phyloP scores from a whole-genome alignment of 2,113 vertebrate genomes.

The Galbula dea region DNA sequence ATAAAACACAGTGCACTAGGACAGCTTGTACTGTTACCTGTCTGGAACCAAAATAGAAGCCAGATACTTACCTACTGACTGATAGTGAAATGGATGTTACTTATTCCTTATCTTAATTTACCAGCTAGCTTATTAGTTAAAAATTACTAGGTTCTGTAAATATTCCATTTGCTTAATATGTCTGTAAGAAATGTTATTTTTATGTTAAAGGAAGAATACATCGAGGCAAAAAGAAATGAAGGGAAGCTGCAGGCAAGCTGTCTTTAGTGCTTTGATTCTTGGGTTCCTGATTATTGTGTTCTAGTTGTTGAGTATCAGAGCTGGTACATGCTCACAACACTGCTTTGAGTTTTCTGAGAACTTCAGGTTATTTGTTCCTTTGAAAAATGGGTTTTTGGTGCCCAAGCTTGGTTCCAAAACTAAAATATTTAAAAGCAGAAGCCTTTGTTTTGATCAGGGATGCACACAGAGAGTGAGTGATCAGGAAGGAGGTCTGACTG shows the following conservation, averaged over 20 bases:
- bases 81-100: neutral
- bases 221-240: neutral
- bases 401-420: neutral
- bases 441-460: neutral
- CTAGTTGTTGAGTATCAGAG: neutral
- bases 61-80: neutral
- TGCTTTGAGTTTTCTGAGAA: neutral
- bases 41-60: neutral
- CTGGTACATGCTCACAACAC: neutral
- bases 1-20: neutral
- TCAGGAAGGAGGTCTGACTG: neutral
- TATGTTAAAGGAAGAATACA: neutral
- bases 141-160: neutral
- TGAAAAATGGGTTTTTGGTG: neutral
- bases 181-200: neutral
- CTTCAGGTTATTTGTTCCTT: neutral
- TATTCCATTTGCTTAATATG: neutral
- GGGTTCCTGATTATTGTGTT: neutral
- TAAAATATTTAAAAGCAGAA: neutral
- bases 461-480: neutral
- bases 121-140: neutral
- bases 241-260: neutral
- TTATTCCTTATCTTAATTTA: neutral
- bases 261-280: neutral
- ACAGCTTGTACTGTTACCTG: neutral